Conservation (phyloP, 2,888 invertebrate genomes). For the Brachypalpus laphriformis region DNA sequence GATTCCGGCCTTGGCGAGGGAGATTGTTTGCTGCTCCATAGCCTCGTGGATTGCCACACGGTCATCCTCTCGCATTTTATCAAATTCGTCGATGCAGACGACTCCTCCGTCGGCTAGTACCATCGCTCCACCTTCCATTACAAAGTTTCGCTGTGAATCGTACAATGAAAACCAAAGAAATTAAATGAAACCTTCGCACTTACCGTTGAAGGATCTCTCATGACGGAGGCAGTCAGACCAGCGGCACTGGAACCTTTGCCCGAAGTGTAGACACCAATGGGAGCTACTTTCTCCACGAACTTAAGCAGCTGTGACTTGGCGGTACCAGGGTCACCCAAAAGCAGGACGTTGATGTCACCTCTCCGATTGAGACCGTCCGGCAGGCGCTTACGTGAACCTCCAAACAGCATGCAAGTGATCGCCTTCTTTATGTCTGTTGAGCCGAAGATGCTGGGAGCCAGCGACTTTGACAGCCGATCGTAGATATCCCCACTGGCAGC, state of each 20-base stretch:
- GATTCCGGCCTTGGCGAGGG: slow-evolving; percentile 99
- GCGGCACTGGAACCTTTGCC: slow-evolving; percentile 99
- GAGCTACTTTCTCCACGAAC: slow-evolving; percentile 97
- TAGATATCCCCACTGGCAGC: slow-evolving; percentile 94
- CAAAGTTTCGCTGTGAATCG: slow-evolving; percentile 91
- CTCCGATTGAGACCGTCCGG: slow-evolving; percentile 98
- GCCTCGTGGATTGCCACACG: slow-evolving; percentile 99
- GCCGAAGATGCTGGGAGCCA: slow-evolving; percentile 99
- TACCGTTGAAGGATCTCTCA: slow-evolving; percentile 95
- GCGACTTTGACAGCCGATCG: slow-evolving; percentile 93
- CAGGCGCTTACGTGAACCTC: slow-evolving; percentile 93
- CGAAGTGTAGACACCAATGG: slow-evolving; percentile 98
- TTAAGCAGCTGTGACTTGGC: slow-evolving; percentile 99
- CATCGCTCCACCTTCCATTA: slow-evolving; percentile 99
- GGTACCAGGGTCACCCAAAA: slow-evolving; percentile 99
- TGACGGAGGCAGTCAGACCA: slow-evolving; percentile 98
- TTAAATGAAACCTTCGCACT: slow-evolving; percentile 79
- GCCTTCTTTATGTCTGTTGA: slow-evolving; percentile 97
- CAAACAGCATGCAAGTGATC: slow-evolving; percentile 96
- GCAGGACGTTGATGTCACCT: slow-evolving; percentile 97
- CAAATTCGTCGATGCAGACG: slow-evolving; percentile 99
- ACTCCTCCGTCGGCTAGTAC: slow-evolving; percentile 99
- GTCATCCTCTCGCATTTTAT: slow-evolving; percentile 99
- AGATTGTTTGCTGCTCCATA: slow-evolving; percentile 99
- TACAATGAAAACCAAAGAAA: background rate